These are phyloP conservation scores for Onychomys torridus DNA, from an alignment of 2,797 vertebrate species.

Conservation along the genomic window DNA sequence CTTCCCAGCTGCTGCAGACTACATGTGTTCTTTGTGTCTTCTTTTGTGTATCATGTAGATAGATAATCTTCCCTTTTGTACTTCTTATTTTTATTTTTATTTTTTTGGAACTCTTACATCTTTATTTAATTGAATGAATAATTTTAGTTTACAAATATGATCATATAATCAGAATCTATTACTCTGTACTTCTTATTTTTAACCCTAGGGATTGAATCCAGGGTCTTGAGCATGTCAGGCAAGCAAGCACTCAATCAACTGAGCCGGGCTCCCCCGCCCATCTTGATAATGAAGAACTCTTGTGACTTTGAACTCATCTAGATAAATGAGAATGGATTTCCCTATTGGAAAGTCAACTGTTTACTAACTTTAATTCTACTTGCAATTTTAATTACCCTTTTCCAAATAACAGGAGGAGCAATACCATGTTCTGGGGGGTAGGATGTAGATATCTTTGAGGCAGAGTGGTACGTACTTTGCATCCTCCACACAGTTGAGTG, in stretches of 20 bases:
- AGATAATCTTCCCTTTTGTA: background rate
- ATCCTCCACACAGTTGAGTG: background rate
- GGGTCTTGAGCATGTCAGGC: background rate
- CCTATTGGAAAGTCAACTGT: background rate
- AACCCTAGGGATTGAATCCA: background rate
- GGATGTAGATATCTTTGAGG: background rate
- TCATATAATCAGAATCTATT: background rate
- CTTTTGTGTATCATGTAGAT: background rate
- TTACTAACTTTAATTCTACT: background rate
- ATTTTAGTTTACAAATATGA: slow-evolving; percentile 47
- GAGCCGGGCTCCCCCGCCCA: background rate
- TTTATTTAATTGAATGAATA: slow-evolving; percentile 16
- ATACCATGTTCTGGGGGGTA: background rate
- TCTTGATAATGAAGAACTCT: background rate
- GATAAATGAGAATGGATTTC: background rate
- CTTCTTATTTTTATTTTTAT: background rate
- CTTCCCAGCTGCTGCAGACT: background rate
- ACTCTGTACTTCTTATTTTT: background rate
- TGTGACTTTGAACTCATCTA: background rate
- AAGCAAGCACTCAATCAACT: background rate
- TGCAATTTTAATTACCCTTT: background rate
- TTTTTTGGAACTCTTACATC: background rate
- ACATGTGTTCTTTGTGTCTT: background rate
- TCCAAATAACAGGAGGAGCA: background rate
- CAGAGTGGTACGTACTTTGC: background rate